Percentiles rank a stretch among this genome's conserved stretches.
Evolutionary conservation across 2,113 vertebrate species (phyloP).

Genomic region (Eclectus roratus): DNA sequence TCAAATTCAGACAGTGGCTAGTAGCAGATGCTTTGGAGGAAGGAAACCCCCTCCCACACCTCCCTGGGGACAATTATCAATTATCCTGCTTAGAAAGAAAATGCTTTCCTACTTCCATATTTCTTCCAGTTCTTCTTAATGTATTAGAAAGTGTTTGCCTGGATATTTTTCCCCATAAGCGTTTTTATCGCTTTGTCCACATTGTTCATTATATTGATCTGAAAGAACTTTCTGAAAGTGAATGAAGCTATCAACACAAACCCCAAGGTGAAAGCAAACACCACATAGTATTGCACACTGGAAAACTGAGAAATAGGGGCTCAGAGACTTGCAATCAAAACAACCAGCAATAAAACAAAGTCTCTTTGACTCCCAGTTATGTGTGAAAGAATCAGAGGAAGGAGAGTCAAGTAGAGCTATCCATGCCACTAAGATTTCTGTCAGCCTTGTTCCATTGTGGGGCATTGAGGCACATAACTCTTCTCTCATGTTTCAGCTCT

Average conservation of each 20-base stretch:
- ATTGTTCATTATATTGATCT: not conserved
- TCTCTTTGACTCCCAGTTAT: not conserved
- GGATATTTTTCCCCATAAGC: not conserved
- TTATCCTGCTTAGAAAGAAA: conserved; percentile 36
- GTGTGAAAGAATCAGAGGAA: not conserved
- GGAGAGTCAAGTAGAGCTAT: not conserved
- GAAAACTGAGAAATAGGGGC: not conserved
- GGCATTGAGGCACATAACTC: not conserved
- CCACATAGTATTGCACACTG: not conserved
- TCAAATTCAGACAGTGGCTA: conserved; percentile 36
- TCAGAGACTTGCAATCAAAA: not conserved
- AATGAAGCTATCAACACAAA: not conserved
- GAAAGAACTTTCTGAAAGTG: conserved; percentile 17
- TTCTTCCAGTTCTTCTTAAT: conserved; percentile 6
- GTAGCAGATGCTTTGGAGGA: conserved; percentile 45
- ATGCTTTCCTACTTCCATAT: not conserved
- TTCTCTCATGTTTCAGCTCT: not conserved
- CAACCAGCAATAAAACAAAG: not conserved
- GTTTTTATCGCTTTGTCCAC: conserved; percentile 4
- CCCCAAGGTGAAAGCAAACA: not conserved
- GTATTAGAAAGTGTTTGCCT: not conserved
- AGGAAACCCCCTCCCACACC: not conserved
- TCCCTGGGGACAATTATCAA: conserved; percentile 36
- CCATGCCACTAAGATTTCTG: not conserved
- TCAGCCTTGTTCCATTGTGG: not conserved